Evolutionary conservation across 1,140 invertebrate genomes (phyloP).

Genomic region (Saxidomus purpurata): DNA sequence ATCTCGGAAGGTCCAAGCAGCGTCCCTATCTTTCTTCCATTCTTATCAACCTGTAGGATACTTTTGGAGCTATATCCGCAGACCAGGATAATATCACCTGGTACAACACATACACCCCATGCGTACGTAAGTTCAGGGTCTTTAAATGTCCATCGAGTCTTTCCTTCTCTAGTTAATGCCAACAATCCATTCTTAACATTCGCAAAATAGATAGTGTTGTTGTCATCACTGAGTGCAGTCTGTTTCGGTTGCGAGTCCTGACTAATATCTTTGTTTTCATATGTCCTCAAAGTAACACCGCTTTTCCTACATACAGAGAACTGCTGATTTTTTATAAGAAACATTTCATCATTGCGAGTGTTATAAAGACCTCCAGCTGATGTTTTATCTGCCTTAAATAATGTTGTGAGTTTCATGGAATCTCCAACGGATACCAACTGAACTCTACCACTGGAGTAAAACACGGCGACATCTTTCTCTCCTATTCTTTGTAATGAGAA

Average conservation of each 20-base stretch:
- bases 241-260: not conserved
- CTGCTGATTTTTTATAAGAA: not conserved
- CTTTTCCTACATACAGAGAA: not conserved
- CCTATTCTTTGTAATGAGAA: not conserved
- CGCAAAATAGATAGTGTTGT: not conserved
- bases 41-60: not conserved
- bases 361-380: not conserved
- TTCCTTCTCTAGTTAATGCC: not conserved
- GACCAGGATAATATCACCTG: not conserved
- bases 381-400: not conserved
- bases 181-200: not conserved
- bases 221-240: not conserved
- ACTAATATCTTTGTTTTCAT: not conserved
- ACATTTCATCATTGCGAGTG: not conserved
- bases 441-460: not conserved
- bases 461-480: not conserved
- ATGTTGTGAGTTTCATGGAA: not conserved
- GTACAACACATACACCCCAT: not conserved
- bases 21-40: not conserved
- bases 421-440: not conserved
- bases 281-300: not conserved
- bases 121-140: not conserved
- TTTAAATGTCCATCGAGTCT: not conserved
- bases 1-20: not conserved
- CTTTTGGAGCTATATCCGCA: not conserved